Evolutionary conservation across 2,888 invertebrate genomes (phyloP).

Genomic region (Heliconius hortense): DNA sequence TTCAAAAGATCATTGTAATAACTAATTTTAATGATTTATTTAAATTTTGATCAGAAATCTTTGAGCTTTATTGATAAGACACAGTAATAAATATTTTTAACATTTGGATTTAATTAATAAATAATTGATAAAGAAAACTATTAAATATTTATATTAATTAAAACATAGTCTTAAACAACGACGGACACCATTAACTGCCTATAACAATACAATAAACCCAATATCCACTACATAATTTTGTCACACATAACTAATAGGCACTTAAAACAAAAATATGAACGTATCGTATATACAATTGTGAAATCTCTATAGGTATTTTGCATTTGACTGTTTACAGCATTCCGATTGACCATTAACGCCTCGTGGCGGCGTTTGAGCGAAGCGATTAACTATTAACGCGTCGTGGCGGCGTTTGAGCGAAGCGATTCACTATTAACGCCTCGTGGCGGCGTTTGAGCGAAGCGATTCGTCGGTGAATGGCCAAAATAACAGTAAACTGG

Average conservation of each 20-base stretch:
- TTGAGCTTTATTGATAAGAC: background rate
- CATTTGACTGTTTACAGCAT: slow-evolving; percentile 46
- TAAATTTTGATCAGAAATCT: background rate
- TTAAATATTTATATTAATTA: background rate
- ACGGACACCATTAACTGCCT: background rate
- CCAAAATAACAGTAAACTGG: slow-evolving; percentile 65
- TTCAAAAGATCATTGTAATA: background rate
- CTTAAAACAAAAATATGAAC: slow-evolving; percentile 26
- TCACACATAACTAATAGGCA: slow-evolving; percentile 27
- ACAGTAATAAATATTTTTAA: background rate
- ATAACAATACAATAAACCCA: slow-evolving; percentile 14
- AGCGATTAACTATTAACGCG: slow-evolving; percentile 43
- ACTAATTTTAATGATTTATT: background rate
- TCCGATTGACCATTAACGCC: slow-evolving; percentile 44
- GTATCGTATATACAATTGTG: slow-evolving; percentile 22
- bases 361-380: slow-evolving; percentile 43
- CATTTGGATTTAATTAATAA: too few species aligned
- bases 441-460: slow-evolving; percentile 43
- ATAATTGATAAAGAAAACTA: background rate
- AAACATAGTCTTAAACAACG: slow-evolving; percentile 5
- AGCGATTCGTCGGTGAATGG: slow-evolving; percentile 46
- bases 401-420: slow-evolving; percentile 43
- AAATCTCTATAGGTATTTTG: slow-evolving; percentile 34
- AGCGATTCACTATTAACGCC: slow-evolving; percentile 43
- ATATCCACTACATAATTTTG: slow-evolving; percentile 7